These are phyloP conservation scores for Sebastes aleutianus DNA, from an alignment of 2,797 vertebrate species.

Conservation along the genomic window DNA sequence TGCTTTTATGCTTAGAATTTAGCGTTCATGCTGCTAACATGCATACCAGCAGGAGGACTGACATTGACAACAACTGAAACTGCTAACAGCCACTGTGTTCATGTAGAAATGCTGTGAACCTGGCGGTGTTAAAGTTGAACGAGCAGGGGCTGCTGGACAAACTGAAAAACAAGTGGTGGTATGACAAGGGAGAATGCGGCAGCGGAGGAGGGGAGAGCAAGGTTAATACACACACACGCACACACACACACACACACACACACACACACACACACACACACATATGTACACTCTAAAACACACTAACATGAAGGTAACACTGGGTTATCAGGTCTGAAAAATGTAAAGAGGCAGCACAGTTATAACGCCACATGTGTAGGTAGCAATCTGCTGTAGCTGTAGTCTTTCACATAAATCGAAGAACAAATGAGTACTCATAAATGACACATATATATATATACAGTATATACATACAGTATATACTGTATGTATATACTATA, in stretches of 20 bases:
- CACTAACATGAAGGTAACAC: slow-evolving; percentile 31
- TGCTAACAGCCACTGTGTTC: slow-evolving; percentile 92
- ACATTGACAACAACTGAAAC: slow-evolving; percentile 31
- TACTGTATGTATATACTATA: not conserved
- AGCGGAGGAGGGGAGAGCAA: slow-evolving; percentile 99
- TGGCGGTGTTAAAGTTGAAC: slow-evolving; percentile 99
- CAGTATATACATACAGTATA: not conserved
- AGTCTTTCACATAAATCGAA: not conserved
- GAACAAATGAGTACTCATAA: not conserved
- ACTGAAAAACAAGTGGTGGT: slow-evolving; percentile 99
- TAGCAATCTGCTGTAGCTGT: not conserved
- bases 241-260: not conserved
- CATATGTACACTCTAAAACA: slow-evolving; percentile 15
- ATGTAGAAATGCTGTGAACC: slow-evolving; percentile 99
- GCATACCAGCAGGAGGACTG: slow-evolving; percentile 46
- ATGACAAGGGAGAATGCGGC: slow-evolving; percentile 99
- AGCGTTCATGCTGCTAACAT: slow-evolving; percentile 26
- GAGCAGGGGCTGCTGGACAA: slow-evolving; percentile 99
- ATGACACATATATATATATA: not conserved
- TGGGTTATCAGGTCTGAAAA: slow-evolving; percentile 24
- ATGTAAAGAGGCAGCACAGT: slow-evolving; percentile 60
- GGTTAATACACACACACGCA: slow-evolving; percentile 84
- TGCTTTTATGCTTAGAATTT: not conserved
- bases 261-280: slow-evolving; percentile 14
- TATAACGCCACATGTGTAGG: slow-evolving; percentile 20